A percentile compares a stretch with the other conserved stretches of the same genome.
phyloP scores from a whole-genome alignment of 1,140 invertebrate genomes.

The Drosophila repletoides region DNA sequence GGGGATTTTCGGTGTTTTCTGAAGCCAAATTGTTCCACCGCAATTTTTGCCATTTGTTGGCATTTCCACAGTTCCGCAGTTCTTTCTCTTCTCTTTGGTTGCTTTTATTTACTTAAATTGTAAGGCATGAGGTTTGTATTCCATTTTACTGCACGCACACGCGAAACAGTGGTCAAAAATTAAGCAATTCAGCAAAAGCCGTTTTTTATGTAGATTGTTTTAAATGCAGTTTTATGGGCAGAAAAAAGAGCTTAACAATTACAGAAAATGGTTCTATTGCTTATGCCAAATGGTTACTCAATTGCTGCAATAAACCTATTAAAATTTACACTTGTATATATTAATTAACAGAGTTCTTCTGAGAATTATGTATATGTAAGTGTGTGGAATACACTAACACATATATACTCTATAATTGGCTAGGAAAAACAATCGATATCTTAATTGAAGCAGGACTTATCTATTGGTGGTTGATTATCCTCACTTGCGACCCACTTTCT shows the following conservation, averaged over 20 bases:
- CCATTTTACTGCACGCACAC: slow-evolving; percentile 23
- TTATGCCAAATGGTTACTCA: slow-evolving; percentile 5
- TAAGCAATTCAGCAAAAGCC: slow-evolving; percentile 32
- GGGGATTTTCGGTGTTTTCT: background rate
- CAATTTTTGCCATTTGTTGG: slow-evolving; percentile 61
- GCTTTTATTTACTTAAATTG: slow-evolving; percentile 62
- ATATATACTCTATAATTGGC: too few species aligned
- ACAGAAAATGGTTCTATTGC: slow-evolving; percentile 20
- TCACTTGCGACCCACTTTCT: background rate
- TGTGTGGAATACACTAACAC: too few species aligned
- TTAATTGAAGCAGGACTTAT: too few species aligned
- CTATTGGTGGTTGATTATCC: too few species aligned
- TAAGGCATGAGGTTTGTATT: slow-evolving; percentile 55
- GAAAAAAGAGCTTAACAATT: slow-evolving; percentile 1
- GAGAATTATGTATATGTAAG: too few species aligned
- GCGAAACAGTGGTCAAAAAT: slow-evolving; percentile 9
- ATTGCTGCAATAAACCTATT: slow-evolving; percentile 6
- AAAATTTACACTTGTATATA: background rate
- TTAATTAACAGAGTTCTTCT: too few species aligned
- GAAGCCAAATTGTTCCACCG: slow-evolving; percentile 14
- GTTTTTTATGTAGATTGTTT: slow-evolving; percentile 12
- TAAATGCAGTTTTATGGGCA: slow-evolving; percentile 1
- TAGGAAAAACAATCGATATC: too few species aligned
- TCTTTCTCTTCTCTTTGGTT: slow-evolving; percentile 20
- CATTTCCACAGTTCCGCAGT: slow-evolving; percentile 38